Percentiles rank a stretch among this genome's conserved stretches.
Evolutionary conservation across 92 coral and sea anemone species (phyloP).

Genomic region (Muricea muricata): DNA sequence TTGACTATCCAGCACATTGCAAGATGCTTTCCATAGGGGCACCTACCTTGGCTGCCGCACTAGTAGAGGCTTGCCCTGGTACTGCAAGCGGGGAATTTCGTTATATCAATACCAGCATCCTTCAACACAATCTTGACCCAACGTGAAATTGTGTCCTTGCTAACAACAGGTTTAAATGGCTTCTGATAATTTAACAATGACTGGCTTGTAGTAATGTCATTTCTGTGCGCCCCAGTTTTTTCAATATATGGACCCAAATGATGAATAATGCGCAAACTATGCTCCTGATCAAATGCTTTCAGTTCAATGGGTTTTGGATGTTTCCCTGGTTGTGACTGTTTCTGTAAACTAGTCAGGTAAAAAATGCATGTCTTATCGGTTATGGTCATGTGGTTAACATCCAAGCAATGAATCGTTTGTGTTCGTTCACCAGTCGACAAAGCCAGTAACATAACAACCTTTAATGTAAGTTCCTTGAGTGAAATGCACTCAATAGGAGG

Average conservation of each 20-base stretch:
- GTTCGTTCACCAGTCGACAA: slow-evolving; percentile 51
- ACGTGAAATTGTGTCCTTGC: slow-evolving; percentile 31
- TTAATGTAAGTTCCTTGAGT: slow-evolving; percentile 39
- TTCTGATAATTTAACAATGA: slow-evolving; percentile 25
- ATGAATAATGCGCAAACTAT: slow-evolving; percentile 34
- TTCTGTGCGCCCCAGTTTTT: slow-evolving; percentile 4
- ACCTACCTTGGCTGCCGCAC: slow-evolving; percentile 5
- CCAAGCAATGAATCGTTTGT: slow-evolving; percentile 54
- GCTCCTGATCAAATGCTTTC: slow-evolving; percentile 26
- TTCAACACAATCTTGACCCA: slow-evolving; percentile 37
- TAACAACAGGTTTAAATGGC: slow-evolving; percentile 43
- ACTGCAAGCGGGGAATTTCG: neutral
- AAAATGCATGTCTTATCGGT: slow-evolving; percentile 40
- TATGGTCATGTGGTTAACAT: slow-evolving; percentile 33
- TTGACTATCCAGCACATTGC: neutral
- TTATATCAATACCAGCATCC: slow-evolving; percentile 22
- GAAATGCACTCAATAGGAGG: slow-evolving; percentile 37
- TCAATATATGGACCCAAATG: slow-evolving; percentile 25
- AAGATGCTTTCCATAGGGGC: neutral
- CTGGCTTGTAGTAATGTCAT: slow-evolving; percentile 6
- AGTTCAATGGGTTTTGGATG: slow-evolving; percentile 47
- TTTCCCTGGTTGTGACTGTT: slow-evolving; percentile 59
- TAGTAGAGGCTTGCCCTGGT: slow-evolving; percentile 2
- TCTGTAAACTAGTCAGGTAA: slow-evolving; percentile 47
- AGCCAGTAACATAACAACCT: slow-evolving; percentile 55